phyloP scores from a whole-genome alignment of 1,140 invertebrate species.

The Colletes latitarsis region DNA sequence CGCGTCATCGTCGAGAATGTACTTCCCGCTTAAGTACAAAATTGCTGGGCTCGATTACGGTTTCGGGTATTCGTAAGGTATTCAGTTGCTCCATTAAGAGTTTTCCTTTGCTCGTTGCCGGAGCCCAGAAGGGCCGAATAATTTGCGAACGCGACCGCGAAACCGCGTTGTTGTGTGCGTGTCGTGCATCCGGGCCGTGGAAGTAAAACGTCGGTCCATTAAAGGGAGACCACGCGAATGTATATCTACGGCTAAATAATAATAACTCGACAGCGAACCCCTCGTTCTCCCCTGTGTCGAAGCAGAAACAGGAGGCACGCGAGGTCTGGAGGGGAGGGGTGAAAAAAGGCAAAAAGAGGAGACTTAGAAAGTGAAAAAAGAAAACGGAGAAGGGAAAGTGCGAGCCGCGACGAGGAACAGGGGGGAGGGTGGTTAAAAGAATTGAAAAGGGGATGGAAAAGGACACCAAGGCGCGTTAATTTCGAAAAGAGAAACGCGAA shows the following conservation, averaged over 20 bases:
- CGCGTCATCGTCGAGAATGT: neutral
- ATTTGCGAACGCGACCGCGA: slow-evolving; percentile 1
- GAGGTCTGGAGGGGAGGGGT: neutral
- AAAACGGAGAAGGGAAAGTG: slow-evolving; percentile 8
- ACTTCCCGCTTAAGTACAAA: slow-evolving; percentile 6
- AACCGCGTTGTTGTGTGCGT: no score
- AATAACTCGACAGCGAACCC: slow-evolving; percentile 23
- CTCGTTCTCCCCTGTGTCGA: slow-evolving; percentile 4
- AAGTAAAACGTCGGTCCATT: slow-evolving; percentile 23
- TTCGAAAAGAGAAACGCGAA: neutral
- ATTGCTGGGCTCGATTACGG: slow-evolving; percentile 5
- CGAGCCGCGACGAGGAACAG: neutral
- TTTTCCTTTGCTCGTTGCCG: slow-evolving; percentile 12
- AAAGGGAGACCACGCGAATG: slow-evolving; percentile 9
- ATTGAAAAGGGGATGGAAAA: neutral
- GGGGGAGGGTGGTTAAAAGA: neutral
- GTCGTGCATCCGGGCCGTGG: neutral
- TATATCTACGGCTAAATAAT: slow-evolving; percentile 30
- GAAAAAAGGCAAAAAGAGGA: neutral
- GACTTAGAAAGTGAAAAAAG: neutral
- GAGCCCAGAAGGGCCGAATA: neutral
- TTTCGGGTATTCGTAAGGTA: slow-evolving; percentile 9
- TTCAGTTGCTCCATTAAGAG: slow-evolving; percentile 1
- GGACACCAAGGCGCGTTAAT: neutral
- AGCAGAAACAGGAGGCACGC: neutral